Evolutionary conservation across 2,888 invertebrate genomes (phyloP).

Genomic region (Thumatha senex): DNA sequence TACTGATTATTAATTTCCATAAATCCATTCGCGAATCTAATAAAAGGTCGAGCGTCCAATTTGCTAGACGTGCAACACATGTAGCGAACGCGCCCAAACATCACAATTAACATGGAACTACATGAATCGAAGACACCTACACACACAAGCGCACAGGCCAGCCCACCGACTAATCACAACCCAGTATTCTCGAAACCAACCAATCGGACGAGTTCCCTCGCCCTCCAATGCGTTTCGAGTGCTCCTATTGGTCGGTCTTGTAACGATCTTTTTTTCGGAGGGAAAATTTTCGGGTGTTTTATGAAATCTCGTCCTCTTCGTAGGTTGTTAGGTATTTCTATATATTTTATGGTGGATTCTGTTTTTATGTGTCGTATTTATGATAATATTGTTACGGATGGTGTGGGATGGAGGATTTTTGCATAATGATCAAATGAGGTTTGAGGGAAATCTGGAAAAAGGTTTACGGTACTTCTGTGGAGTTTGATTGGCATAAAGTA

Average conservation of each 20-base stretch:
- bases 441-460: conserved; percentile 27
- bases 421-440: conserved; percentile 62
- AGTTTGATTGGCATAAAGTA: background rate
- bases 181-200: conserved; percentile 41
- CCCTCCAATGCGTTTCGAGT: conserved; percentile 59
- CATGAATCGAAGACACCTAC: conserved; percentile 63
- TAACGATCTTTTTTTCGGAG: conserved; percentile 74
- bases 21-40: conserved; percentile 38
- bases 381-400: conserved; percentile 77
- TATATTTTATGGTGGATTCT: conserved; percentile 51
- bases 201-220: conserved; percentile 64
- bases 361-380: conserved; percentile 69
- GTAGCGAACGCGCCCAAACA: conserved; percentile 47
- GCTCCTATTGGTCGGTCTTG: conserved; percentile 58
- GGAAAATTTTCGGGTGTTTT: conserved; percentile 76
- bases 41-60: conserved; percentile 42
- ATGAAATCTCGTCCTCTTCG: conserved; percentile 62
- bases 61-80: conserved; percentile 48
- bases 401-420: conserved; percentile 54
- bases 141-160: conserved; percentile 58
- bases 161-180: conserved; percentile 67
- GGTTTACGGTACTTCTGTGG: conserved; percentile 2
- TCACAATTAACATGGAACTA: conserved; percentile 62
- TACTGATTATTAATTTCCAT: conserved; percentile 17
- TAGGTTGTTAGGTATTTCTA: conserved; percentile 60